Base-by-base conservation (phyloP, 2,888 invertebrate genomes). In the Eumerus sabulonum region DNA sequence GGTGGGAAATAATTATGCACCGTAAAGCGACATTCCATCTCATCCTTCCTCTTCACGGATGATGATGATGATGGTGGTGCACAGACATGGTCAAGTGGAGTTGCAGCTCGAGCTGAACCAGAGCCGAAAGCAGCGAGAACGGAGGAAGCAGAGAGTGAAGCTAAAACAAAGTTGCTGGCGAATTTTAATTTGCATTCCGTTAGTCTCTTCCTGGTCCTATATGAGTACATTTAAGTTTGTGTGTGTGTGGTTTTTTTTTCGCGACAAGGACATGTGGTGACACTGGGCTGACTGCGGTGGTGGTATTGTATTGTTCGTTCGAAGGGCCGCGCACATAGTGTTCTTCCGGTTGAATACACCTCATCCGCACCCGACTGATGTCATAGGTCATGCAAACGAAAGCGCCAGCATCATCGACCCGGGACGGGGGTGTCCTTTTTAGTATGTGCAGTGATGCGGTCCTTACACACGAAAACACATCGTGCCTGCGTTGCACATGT, bases 401-500 rank as follows among this genome's bases (percentile, higher is more conserved):
- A 27, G 19, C 38, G 27, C 36, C 35, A 51, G 44, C 59, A 71
- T 60, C 64, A 35, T n/a, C 53, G 51, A 11, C 45, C 63, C 51
- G 54, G 42, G 63, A 36, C 63, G 16, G 48, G 47, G 40, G 42
- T 63, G 47, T n/a, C n/a, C 44, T 63, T 79, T 77, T 73, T 68
- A 70, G 63, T 79, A 68, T 70, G 68, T 45, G 63, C 73, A 74
- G 67, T 74, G 71, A 70, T 79, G 74, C 68, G 74, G 36, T 74
- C 17, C 64, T 74, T 74, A 64, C 73, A 79, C 73, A 64, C 60
- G 73, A 66, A 42, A 60, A 60, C 73, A 73, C 64, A 71, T 71
- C 59, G 59, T 70, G 64, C 47, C 42, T 63, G 64, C 63, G 51
- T 63, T 57, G 27, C 7, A 57, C 68, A 70, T 64, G 40, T 48